Evolutionary conservation across 1,140 invertebrate genomes (phyloP), one percentile per base, ranked within the genome.

Genomic region (Micrasema minimum): DNA sequence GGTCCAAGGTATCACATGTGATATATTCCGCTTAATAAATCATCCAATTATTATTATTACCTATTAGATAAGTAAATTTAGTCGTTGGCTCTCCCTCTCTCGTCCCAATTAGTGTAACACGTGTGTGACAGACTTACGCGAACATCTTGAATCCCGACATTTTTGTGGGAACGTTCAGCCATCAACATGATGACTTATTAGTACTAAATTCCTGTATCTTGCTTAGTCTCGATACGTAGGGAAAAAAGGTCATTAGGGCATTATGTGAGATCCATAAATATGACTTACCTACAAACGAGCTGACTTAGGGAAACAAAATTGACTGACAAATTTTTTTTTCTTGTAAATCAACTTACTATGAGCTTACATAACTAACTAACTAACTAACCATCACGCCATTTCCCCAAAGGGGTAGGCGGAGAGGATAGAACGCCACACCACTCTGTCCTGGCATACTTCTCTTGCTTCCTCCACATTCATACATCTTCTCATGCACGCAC

Each of bases 181-280:
- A 37, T 14, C 26, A 57, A 57, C 53, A 57, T 18, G 53, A 57
- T 57, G 53, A 57, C 53, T 57, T 57, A 57, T 57, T 57, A 57
- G 53, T 57, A n/a, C 26, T 10, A 35, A 12, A 57, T 57, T 57
- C 53, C 53, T 37, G 20, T 0, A 38, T 12, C 26, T 22, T 22
- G 50, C 50, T 51, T 23, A 45, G n/a, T 14, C 18, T 45, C 43
- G n/a, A 9, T 45, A 16, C n/a, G 18, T 45, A 45, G n/a, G n/a
- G 18, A 45, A 35, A 57, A 57, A 57, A 57, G 14, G 23, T 16
- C 23, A 16, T 57, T 57, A 37, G 26, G 31, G n/a, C n/a, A n/a
- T 45, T 16, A n/a, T n/a, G n/a, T n/a, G n/a, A n/a, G n/a, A n/a
- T 7, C 3, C n/a, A 45, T 45, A 45, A 45, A 14, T 14, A 45